These are phyloP conservation scores for Lycocorax pyrrhopterus DNA, from an alignment of 2,113 vertebrate species.

Conservation along the genomic window DNA sequence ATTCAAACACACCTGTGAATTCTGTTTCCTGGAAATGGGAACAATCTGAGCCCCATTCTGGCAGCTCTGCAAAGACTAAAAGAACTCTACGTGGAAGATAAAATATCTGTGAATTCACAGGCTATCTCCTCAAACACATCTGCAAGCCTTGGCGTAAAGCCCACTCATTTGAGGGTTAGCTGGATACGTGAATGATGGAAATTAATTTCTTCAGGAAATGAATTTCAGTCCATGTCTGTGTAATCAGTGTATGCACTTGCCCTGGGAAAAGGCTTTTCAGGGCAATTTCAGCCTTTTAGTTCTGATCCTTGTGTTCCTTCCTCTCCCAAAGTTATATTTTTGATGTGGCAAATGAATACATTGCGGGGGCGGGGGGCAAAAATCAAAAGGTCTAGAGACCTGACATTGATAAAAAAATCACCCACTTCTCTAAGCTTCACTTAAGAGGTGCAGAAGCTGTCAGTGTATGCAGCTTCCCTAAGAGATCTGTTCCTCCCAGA, in stretches of 20 bases:
- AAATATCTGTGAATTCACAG: not conserved
- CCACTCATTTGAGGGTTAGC: not conserved
- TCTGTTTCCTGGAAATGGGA: not conserved
- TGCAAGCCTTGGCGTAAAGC: not conserved
- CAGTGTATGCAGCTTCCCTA: not conserved
- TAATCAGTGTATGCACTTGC: not conserved
- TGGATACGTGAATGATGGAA: not conserved
- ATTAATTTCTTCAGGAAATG: not conserved
- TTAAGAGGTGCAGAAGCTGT: not conserved
- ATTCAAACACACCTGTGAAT: not conserved
- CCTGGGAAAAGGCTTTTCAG: not conserved
- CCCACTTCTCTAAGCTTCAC: not conserved
- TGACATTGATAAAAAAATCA: not conserved
- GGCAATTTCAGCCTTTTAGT: not conserved
- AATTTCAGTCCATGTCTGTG: not conserved
- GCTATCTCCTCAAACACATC: not conserved
- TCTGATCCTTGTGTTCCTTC: not conserved
- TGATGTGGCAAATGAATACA: not conserved
- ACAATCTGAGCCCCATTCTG: not conserved
- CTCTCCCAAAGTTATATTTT: not conserved
- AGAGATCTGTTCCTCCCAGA: not conserved
- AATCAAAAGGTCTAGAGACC: not conserved
- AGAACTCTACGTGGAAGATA: not conserved
- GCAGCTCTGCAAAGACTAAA: not conserved
- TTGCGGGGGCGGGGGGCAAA: accelerated